A percentile compares a stretch with the other conserved stretches of the same genome.
Evolutionary conservation across 2,888 invertebrate species (phyloP).

Genomic region (Morinoia aosen): DNA sequence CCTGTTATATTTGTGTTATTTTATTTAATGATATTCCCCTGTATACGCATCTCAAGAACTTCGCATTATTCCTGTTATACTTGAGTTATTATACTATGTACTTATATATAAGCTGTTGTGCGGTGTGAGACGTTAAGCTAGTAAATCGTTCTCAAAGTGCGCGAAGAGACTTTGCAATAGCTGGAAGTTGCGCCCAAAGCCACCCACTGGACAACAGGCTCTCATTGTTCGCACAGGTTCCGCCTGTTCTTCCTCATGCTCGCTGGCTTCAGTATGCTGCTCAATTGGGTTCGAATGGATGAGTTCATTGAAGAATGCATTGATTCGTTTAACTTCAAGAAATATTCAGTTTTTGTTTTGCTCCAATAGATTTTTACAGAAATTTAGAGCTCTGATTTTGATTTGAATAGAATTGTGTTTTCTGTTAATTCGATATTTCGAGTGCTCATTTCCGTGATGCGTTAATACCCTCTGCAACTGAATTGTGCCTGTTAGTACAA

Average conservation of each 20-base stretch:
- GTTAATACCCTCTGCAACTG: no score
- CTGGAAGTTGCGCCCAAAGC: no score
- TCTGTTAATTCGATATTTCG: background rate
- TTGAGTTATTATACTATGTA: no score
- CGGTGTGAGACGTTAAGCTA: no score
- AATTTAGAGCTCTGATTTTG: background rate
- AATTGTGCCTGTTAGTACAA: no score
- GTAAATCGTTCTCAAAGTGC: no score
- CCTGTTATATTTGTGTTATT: background rate
- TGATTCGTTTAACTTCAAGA: no score
- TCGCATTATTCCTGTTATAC: background rate
- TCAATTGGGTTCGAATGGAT: background rate
- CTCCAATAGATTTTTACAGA: background rate
- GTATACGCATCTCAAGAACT: background rate
- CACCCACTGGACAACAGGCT: no score
- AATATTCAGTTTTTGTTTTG: background rate
- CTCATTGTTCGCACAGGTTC: no score
- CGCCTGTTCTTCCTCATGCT: background rate
- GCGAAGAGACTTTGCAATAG: no score
- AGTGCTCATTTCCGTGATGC: background rate
- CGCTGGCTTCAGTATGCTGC: background rate
- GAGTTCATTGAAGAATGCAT: background rate
- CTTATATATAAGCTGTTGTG: no score
- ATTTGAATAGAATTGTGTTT: background rate
- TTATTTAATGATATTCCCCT: background rate